phyloP scores from a whole-genome alignment of 2,888 invertebrate genomes.

The Cheilosia urbana region DNA sequence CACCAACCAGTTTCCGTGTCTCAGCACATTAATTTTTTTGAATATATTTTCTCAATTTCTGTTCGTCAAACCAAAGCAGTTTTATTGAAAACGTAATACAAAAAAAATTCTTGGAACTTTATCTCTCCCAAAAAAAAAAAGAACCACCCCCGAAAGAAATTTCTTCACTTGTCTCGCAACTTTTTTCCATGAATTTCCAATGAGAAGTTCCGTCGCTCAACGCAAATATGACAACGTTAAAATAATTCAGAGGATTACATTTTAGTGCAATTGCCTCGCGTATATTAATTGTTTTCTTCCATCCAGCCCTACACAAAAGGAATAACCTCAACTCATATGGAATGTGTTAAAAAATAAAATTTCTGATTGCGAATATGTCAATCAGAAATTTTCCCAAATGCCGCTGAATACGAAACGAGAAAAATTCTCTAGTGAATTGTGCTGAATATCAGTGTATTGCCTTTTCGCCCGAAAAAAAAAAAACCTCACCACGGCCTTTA shows the following conservation, averaged over 20 bases:
- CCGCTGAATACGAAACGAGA: constrained; percentile 61
- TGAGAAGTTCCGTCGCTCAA: constrained; percentile 47
- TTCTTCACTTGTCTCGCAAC: constrained; percentile 10
- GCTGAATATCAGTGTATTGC: constrained; percentile 69
- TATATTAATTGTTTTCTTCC: constrained; percentile 32
- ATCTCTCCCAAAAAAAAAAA: neutral
- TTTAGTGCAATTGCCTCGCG: constrained; percentile 6
- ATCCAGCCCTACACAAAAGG: constrained; percentile 14
- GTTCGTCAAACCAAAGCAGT: constrained; percentile 36
- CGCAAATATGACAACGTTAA: constrained; percentile 27
- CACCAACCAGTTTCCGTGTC: constrained; percentile 74
- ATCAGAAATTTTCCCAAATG: constrained; percentile 52
- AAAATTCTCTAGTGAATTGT: constrained; percentile 67
- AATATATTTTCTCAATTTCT: constrained; percentile 55
- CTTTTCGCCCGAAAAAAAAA: constrained; percentile 47
- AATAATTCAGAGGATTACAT: constrained; percentile 22
- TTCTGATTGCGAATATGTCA: constrained; percentile 59
- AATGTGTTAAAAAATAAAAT: constrained; percentile 35
- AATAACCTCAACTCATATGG: constrained; percentile 17
- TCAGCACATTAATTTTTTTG: constrained; percentile 55
- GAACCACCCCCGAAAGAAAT: neutral
- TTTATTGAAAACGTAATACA: constrained; percentile 54
- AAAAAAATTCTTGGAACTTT: neutral
- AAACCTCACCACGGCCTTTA: constrained; percentile 61
- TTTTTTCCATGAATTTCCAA: constrained; percentile 9